These are phyloP conservation scores for Pemphredon lugubris DNA, from an alignment of 2,888 invertebrate genomes.

Conservation along the genomic window DNA sequence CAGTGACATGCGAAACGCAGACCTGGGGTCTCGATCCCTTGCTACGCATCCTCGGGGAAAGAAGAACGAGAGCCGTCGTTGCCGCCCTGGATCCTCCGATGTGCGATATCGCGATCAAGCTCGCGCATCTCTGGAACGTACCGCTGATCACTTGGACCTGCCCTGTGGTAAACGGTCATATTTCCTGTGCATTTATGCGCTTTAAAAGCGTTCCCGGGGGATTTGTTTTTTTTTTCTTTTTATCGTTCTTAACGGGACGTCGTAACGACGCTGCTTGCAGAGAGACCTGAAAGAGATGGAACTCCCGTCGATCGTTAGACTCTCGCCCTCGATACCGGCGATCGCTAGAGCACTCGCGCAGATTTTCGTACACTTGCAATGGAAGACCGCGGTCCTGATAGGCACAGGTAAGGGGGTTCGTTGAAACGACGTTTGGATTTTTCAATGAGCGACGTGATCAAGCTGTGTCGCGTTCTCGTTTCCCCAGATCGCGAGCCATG, in stretches of 20 bases:
- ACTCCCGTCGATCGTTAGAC: conserved; percentile 58
- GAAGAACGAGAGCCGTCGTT: conserved; percentile 80
- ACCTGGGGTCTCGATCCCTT: conserved; percentile 81
- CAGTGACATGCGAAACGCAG: conserved; percentile 81
- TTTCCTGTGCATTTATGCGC: neutral
- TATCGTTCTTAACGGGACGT: too few species aligned
- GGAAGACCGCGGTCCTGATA: conserved; percentile 83
- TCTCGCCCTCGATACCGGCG: conserved; percentile 81
- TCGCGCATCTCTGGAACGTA: conserved; percentile 82
- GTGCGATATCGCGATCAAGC: conserved; percentile 82
- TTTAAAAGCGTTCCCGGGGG: neutral
- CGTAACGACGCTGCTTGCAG: too few species aligned
- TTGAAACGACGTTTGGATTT: neutral
- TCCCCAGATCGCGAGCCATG: conserved; percentile 83
- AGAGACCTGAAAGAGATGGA: conserved; percentile 40
- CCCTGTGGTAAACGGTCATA: conserved; percentile 80
- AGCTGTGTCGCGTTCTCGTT: neutral
- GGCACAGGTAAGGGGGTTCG: conserved; percentile 81
- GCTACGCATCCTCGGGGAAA: conserved; percentile 80
- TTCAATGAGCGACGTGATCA: neutral
- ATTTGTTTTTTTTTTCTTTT: too few species aligned
- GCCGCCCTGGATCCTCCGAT: conserved; percentile 82
- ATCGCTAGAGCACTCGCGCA: conserved; percentile 81
- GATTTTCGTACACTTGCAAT: conserved; percentile 82
- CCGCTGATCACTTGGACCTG: conserved; percentile 83